Percentiles rank a stretch among this genome's conserved stretches.
Evolutionary conservation across 2,797 vertebrate genomes (phyloP).

Genomic region (Ceryle rudis): DNA sequence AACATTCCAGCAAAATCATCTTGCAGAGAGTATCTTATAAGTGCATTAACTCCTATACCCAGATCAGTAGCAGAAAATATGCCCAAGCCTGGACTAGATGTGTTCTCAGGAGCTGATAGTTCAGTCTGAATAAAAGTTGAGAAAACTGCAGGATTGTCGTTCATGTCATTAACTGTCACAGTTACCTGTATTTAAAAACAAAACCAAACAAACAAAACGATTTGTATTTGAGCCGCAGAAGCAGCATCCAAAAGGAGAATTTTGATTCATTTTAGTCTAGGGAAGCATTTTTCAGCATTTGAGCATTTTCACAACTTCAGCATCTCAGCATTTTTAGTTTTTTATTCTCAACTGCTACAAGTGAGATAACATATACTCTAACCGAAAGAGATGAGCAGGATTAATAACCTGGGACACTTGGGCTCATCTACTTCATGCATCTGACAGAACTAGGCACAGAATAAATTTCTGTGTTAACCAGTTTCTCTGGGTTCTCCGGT

Average conservation of each 20-base stretch:
- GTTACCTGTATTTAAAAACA: constrained; percentile 72
- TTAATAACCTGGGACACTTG: not conserved
- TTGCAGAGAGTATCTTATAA: constrained; percentile 59
- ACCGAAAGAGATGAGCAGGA: not conserved
- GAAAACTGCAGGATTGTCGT: constrained; percentile 70
- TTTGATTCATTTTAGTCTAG: not conserved
- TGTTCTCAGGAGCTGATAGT: constrained; percentile 59
- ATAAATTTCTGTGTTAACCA: not conserved
- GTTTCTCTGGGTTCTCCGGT: not conserved
- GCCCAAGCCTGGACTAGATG: constrained; percentile 10
- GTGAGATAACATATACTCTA: not conserved
- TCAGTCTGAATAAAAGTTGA: constrained; percentile 16
- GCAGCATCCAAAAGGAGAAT: not conserved
- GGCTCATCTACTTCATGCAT: not conserved
- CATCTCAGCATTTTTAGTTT: not conserved
- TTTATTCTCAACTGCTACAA: not conserved
- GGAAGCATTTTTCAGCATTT: no score
- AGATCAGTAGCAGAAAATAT: constrained; percentile 58
- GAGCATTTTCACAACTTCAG: not conserved
- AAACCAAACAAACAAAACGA: no score
- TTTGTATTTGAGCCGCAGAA: not conserved
- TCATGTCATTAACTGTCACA: constrained; percentile 76
- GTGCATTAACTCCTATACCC: constrained; percentile 52
- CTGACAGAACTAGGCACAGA: not conserved
- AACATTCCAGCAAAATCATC: constrained; percentile 56